Base-by-base conservation (phyloP, 1,140 invertebrate species). In the Solenopsis invicta region DNA sequence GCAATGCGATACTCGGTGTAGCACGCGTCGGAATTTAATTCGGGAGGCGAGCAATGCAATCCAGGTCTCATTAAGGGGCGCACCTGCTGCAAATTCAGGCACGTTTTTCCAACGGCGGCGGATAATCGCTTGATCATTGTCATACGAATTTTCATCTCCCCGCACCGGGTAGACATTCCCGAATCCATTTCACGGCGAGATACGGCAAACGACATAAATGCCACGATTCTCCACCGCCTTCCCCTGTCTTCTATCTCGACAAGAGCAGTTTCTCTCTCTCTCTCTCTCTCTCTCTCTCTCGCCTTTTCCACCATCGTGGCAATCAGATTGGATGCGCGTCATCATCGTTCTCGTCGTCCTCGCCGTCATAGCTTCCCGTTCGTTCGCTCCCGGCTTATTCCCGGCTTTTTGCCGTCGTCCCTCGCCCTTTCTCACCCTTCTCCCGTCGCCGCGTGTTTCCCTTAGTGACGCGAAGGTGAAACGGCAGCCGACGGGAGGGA, bases 321-420 rank as follows among this genome's bases (percentile, higher is more conserved):
- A 91, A 90, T 91, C 91, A 89, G 80, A 88, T 80, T 88, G 87
- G 91, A 90, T 86, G 90, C 88, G 75, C 89, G 86, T 92, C 90
- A 90, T 90, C 89, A 89, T 90, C 89, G 52, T 80, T 56, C 56
- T 89, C 76, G 59, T 89, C 76, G 59, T 78, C 66, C 50, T 89
- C 66, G 85, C 37, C 67, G 67, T 50, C 72, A 52, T 88, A 69
- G 84, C 61, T 85, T 77, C 80, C 29, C 37, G 66, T 48, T 80
- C 56, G 84, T 52, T 75, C 56, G 84, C 50, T 54, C 62, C 50
- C 81, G n/a, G 74, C 82, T 64, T 76, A 75, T 88, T 77, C 61
- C 72, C 62, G 29, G 29, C 29, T 87, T 86, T 71, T 52, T 41
- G 34, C 45, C 13, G 29, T 74, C 13, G 29, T 74, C 56, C 45